Percentiles rank a stretch among this genome's conserved stretches.
These are phyloP conservation scores for Mesembrinibis cayennensis DNA, from an alignment of 2,113 vertebrate species.

Conservation along the genomic window DNA sequence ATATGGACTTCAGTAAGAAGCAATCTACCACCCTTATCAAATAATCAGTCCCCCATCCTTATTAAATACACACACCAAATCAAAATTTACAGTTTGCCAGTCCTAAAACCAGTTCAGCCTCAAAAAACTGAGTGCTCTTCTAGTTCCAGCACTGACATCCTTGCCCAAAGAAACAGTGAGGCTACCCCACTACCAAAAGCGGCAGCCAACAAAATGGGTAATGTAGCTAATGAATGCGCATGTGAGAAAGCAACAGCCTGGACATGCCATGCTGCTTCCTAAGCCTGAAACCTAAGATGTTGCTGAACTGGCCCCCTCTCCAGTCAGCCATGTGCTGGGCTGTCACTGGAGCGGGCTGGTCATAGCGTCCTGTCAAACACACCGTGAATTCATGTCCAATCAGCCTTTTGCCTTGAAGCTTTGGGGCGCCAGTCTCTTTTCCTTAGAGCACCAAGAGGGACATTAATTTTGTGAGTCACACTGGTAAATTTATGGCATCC, in stretches of 20 bases:
- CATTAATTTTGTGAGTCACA: not conserved
- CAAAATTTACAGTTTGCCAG: not conserved
- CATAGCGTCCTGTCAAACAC: not conserved
- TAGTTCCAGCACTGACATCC: not conserved
- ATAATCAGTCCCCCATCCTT: not conserved
- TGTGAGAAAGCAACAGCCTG: not conserved
- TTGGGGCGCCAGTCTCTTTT: not conserved
- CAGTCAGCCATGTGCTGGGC: rapidly evolving
- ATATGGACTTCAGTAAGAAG: not conserved
- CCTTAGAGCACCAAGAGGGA: not conserved
- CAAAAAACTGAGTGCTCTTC: not conserved
- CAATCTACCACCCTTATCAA: not conserved
- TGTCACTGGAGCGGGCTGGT: not conserved
- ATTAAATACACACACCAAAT: not conserved
- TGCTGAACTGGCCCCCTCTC: not conserved
- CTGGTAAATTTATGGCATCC: not conserved
- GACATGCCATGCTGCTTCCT: rapidly evolving
- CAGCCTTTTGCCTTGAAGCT: not conserved
- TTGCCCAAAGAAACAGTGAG: not conserved
- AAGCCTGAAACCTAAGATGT: not conserved
- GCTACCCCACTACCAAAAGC: rapidly evolving
- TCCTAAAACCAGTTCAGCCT: not conserved
- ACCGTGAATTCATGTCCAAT: not conserved
- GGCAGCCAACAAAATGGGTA: rapidly evolving
- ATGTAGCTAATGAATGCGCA: not conserved